phyloP scores from a whole-genome alignment of 53 echinoderm and acorn worm species.

The Mesocentrotus franciscanus region DNA sequence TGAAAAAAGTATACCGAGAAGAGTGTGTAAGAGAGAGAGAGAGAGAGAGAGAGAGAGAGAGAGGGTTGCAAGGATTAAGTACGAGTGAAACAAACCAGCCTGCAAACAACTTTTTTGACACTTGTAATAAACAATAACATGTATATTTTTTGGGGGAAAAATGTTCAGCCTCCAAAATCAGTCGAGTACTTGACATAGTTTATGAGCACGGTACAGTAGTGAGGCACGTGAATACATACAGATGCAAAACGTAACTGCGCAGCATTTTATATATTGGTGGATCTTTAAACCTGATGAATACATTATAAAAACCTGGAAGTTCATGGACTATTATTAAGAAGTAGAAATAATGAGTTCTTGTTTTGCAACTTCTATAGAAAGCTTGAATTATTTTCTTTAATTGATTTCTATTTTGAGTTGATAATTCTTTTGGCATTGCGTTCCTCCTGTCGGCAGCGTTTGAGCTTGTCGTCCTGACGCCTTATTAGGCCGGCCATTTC shows the following conservation, averaged over 20 bases:
- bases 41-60: background rate
- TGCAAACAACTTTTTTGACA: no score
- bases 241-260: background rate
- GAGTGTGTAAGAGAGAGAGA: background rate
- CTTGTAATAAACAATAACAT: no score
- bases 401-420: slow-evolving; percentile 42
- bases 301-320: background rate
- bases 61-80: no score
- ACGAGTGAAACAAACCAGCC: background rate
- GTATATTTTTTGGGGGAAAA: no score
- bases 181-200: no score
- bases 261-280: background rate
- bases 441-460: slow-evolving; percentile 77
- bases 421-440: slow-evolving; percentile 57
- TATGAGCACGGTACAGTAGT: no score
- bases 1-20: background rate
- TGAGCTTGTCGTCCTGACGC: slow-evolving; percentile 75
- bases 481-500: slow-evolving; percentile 84
- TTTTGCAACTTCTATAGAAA: background rate
- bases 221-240: background rate
- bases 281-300: background rate
- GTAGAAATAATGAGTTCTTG: background rate
- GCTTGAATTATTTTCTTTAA: background rate
- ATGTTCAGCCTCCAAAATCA: no score
- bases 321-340: background rate